Evolutionary conservation across 2,113 vertebrate species (phyloP).

Genomic region (Clarias macrocephalus): DNA sequence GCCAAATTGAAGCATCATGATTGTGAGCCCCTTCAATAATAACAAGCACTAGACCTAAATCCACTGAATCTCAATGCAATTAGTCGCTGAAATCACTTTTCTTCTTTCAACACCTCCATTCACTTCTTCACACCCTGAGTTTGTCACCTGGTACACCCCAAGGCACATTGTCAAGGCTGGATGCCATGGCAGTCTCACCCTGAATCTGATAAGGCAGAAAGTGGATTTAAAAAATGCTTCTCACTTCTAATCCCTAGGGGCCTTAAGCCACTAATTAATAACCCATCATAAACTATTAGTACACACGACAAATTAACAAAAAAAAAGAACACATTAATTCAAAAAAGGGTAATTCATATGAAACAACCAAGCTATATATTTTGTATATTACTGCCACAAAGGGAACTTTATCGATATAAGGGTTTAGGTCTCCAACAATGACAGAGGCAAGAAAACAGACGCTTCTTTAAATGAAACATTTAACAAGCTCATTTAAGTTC

Average conservation of each 20-base stretch:
- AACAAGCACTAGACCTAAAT: background rate
- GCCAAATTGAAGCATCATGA: background rate
- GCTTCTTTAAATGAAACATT: background rate
- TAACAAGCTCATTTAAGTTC: background rate
- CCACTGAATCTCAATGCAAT: background rate
- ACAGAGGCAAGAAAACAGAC: background rate
- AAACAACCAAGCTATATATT: background rate
- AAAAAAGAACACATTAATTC: background rate
- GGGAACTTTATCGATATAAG: background rate
- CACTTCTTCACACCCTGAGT: slow-evolving; percentile 35
- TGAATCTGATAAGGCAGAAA: slow-evolving; percentile 54
- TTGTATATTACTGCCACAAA: background rate
- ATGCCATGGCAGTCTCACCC: slow-evolving; percentile 65
- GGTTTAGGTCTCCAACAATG: background rate
- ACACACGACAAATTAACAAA: background rate
- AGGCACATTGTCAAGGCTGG: slow-evolving; percentile 55
- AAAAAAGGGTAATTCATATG: background rate
- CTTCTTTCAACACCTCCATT: slow-evolving; percentile 45
- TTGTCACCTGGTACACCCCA: slow-evolving; percentile 40
- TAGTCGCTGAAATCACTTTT: slow-evolving; percentile 23
- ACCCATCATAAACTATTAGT: slow-evolving; percentile 12
- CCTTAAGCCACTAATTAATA: slow-evolving; percentile 46
- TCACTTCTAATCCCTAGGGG: slow-evolving; percentile 52
- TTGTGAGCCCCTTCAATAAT: background rate
- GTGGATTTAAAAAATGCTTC: slow-evolving; percentile 51